These are phyloP conservation scores for Dipus sagitta DNA, from an alignment of 2,797 vertebrate genomes.

Conservation along the genomic window DNA sequence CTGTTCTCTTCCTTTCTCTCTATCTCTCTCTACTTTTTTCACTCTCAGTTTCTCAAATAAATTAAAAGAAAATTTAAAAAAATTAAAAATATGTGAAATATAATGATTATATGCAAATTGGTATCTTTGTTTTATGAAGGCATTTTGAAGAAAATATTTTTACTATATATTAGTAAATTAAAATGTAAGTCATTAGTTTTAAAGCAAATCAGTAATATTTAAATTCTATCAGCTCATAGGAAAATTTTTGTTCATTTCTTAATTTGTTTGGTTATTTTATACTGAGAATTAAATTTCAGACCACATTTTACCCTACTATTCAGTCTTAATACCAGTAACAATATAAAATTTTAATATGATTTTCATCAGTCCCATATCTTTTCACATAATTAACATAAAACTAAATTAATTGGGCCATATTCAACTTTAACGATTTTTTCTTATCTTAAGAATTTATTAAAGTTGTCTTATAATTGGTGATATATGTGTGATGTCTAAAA, in stretches of 20 bases:
- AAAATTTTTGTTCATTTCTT: background rate
- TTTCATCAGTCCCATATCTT: background rate
- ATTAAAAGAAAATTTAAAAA: too few relatives aligned
- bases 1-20: too few relatives aligned
- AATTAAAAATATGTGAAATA: conserved; percentile 46
- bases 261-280: background rate
- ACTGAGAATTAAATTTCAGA: conserved; percentile 14
- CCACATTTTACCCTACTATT: background rate
- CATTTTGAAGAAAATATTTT: background rate
- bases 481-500: background rate
- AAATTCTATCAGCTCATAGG: background rate
- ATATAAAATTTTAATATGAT: background rate
- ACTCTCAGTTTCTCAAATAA: too few relatives aligned
- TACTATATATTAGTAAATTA: conserved; percentile 34
- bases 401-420: background rate
- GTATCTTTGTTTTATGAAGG: background rate
- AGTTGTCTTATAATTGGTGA: conserved; percentile 15
- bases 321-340: conserved; percentile 29
- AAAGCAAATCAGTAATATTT: conserved; percentile 44
- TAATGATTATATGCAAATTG: background rate
- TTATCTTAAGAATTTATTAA: conserved; percentile 20
- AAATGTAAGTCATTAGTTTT: background rate
- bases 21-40: too few relatives aligned
- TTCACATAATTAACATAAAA: background rate
- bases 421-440: background rate